Percentiles rank a stretch among this genome's conserved stretches.
Conservation (phyloP, 2,797 vertebrate genomes). For the Lycodopsis pacificus region DNA sequence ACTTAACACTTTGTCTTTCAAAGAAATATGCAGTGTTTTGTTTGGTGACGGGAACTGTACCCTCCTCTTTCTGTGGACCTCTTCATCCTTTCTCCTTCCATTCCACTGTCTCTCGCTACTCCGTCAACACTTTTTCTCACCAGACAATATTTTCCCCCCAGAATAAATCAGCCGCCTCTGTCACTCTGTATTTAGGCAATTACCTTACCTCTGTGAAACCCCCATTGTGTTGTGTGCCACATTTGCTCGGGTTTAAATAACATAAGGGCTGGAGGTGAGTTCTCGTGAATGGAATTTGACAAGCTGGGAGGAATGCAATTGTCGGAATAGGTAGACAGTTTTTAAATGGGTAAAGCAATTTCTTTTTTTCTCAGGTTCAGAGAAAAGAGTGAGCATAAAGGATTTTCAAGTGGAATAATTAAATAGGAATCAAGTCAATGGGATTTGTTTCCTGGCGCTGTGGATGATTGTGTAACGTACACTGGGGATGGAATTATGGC, state of each 20-base stretch:
- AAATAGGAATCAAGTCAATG: constrained; percentile 72
- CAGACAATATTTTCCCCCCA: constrained; percentile 46
- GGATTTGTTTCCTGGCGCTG: constrained; percentile 66
- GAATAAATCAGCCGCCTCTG: constrained; percentile 65
- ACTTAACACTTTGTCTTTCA: constrained; percentile 80
- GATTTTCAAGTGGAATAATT: constrained; percentile 74
- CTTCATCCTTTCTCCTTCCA: constrained; percentile 40
- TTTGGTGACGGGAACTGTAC: constrained; percentile 55
- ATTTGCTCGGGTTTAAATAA: constrained; percentile 66
- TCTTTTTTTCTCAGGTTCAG: constrained; percentile 38
- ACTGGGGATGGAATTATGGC: constrained; percentile 59
- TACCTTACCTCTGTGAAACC: constrained; percentile 63
- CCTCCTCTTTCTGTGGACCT: constrained; percentile 14
- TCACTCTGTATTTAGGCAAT: constrained; percentile 70
- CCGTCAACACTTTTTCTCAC: constrained; percentile 58
- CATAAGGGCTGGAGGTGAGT: constrained; percentile 52
- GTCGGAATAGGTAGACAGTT: constrained; percentile 42
- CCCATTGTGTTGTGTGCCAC: constrained; percentile 55
- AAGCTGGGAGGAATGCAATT: constrained; percentile 47
- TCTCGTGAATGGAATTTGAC: constrained; percentile 60
- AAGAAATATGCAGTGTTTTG: constrained; percentile 67
- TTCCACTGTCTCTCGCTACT: constrained; percentile 49
- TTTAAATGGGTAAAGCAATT: constrained; percentile 48
- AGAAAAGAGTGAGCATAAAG: constrained; percentile 42
- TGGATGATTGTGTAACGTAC: constrained; percentile 66